Evolutionary conservation across 2,797 vertebrate species (phyloP), one percentile per base, ranked within the genome.

Genomic region (Merluccius polli): DNA sequence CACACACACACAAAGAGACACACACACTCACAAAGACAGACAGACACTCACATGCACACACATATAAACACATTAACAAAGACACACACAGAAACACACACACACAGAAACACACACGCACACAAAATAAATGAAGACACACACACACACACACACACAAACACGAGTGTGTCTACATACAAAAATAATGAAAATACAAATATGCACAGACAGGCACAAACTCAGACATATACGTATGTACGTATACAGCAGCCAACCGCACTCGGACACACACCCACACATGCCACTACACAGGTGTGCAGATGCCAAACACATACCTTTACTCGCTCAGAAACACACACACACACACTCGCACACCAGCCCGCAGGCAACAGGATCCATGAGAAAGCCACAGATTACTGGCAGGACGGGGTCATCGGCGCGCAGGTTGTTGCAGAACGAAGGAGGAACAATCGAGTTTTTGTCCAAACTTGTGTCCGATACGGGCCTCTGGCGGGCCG

Each of bases 361-460:
- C 48, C 48, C 48, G n/a, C 48, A 77, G 59, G 2, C 52, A 78
- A 81, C 83, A 90, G 91, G 79, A 88, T 83, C 89, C 84, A 82
- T 83, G 90, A 89, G 89, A 90, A 90, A 92, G 90, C 90, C 83
- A 82, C 73, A 81, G 90, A 93, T 92, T 86, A 82, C 78, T 88
- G 72, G 83, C 75, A 48, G 83, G 89, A 52, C 48, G 10, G 48
- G 48, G 21, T 21, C 48, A 52, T 84, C 84, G 76, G 87, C 91
- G 93, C 94, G 91, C 93, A 90, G 94, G 92, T 85, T 91, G 85
- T 75, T 84, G 84, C 48, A 52, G 44, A 9, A 52, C 9, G 88
- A 88, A 78, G 82, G 79, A 72, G 73, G 84, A 93, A 94, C 93
- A 95, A 93, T 90, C 81, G 75, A 84, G 87, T 94, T 93, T 94